A percentile compares a stretch with the other conserved stretches of the same genome.
These are phyloP conservation scores for Semaprochilodus insignis DNA, from an alignment of 2,797 vertebrate genomes.

Conservation along the genomic window DNA sequence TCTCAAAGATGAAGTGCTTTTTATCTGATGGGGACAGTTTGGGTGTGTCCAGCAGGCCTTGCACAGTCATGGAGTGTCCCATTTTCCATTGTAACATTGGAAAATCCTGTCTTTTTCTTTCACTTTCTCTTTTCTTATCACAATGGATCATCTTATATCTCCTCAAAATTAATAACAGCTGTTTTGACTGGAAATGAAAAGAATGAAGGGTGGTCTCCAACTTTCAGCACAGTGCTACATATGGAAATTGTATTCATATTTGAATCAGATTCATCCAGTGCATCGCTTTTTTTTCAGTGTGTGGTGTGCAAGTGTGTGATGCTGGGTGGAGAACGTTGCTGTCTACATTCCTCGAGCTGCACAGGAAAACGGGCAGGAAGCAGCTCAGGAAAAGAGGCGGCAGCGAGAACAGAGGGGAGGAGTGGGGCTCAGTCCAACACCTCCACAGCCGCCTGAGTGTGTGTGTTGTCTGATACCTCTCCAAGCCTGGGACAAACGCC, in stretches of 20 bases:
- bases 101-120: too few species aligned
- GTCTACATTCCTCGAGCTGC: constrained; percentile 69
- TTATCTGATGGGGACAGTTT: too few species aligned
- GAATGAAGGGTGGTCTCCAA: too few species aligned
- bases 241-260: not conserved
- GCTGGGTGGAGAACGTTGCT: constrained; percentile 64
- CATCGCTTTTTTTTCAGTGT: not conserved
- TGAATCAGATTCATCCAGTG: not conserved
- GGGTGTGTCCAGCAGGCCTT: too few species aligned
- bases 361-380: constrained; percentile 81
- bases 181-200: too few species aligned
- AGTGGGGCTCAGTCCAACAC: constrained; percentile 57
- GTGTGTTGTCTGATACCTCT: constrained; percentile 63
- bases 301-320: constrained; percentile 14
- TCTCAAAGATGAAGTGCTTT: too few species aligned
- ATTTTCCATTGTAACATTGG: too few species aligned
- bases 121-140: too few species aligned
- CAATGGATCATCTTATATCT: too few species aligned
- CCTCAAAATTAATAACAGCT: too few species aligned
- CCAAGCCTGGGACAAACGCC: constrained; percentile 71
- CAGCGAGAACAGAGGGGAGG: constrained; percentile 41
- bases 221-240: not conserved
- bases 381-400: constrained; percentile 49
- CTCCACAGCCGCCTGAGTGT: constrained; percentile 9
- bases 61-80: too few species aligned